phyloP scores from a whole-genome alignment of 2,888 invertebrate genomes.

The Tinea trinotella region DNA sequence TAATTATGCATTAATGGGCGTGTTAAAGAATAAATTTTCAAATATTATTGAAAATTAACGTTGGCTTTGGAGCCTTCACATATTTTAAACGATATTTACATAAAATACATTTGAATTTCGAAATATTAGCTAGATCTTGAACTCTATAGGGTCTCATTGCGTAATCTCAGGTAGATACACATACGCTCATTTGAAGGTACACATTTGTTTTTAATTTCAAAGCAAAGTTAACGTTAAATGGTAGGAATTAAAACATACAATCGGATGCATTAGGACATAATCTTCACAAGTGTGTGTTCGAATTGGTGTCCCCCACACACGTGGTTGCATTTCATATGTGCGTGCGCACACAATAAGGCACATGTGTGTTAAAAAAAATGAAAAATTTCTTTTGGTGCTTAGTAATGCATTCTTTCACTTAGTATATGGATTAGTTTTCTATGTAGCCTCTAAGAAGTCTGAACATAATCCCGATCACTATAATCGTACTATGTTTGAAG shows the following conservation, averaged over 20 bases:
- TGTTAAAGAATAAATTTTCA: slow-evolving; percentile 11
- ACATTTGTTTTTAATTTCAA: not conserved
- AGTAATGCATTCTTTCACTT: not conserved
- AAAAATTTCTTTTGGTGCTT: not conserved
- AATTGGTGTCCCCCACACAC: not conserved
- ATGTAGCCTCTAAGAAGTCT: no score
- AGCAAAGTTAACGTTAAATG: not conserved
- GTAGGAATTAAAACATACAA: not conserved
- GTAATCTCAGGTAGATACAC: slow-evolving; percentile 32
- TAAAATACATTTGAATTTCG: slow-evolving; percentile 19
- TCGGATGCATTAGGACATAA: not conserved
- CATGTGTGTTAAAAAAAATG: not conserved
- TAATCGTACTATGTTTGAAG: no score
- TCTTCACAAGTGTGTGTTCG: not conserved
- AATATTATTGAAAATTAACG: slow-evolving; percentile 4
- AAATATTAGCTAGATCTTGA: slow-evolving; percentile 21
- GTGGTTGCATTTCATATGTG: not conserved
- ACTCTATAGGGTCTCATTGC: slow-evolving; percentile 27
- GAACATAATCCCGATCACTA: no score
- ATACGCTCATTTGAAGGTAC: slow-evolving; percentile 21
- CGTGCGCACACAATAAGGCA: not conserved
- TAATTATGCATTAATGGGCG: not conserved
- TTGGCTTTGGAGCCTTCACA: slow-evolving; percentile 16
- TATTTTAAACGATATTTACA: slow-evolving; percentile 12
- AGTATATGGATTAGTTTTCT: not conserved